These are phyloP conservation scores for Notothenia rossii DNA, from an alignment of 2,113 vertebrate species.

Conservation along the genomic window DNA sequence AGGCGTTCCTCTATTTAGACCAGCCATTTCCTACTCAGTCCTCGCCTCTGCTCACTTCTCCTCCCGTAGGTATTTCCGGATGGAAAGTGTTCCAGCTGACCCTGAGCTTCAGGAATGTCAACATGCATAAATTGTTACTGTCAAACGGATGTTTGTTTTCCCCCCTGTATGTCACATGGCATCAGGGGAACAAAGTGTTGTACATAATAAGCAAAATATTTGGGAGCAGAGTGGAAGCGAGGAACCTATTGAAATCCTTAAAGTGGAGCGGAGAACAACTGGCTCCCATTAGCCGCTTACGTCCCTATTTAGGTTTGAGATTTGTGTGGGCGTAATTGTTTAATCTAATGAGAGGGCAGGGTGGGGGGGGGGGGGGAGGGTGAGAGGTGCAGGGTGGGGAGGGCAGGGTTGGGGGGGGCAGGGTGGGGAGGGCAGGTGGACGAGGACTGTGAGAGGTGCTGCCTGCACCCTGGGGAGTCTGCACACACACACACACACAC, in stretches of 20 bases:
- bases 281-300: conserved; percentile 67
- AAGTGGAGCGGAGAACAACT: conserved; percentile 58
- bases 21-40: conserved; percentile 9
- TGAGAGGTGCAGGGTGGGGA: too few species aligned
- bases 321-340: conserved; percentile 61
- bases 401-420: too few species aligned
- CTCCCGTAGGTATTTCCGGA: conserved; percentile 50
- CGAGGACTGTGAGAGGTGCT: conserved; percentile 37
- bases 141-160: conserved; percentile 66
- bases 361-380: too few species aligned
- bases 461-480: conserved; percentile 28
- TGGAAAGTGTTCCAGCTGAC: conserved; percentile 60
- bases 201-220: conserved; percentile 57
- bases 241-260: too few species aligned
- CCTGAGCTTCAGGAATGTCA: conserved; percentile 70
- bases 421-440: conserved; percentile 46
- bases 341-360: conserved; percentile 63
- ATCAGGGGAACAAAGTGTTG: conserved; percentile 50
- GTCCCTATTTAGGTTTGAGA: conserved; percentile 59
- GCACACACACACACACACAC: too few species aligned
- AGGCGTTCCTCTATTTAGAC: conserved; percentile 26
- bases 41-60: conserved; percentile 37
- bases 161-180: conserved; percentile 40
- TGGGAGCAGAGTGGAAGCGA: too few species aligned
- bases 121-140: conserved; percentile 65